These are phyloP conservation scores for Apogon hyalosoma DNA, from an alignment of 2,797 vertebrate genomes.

Conservation along the genomic window DNA sequence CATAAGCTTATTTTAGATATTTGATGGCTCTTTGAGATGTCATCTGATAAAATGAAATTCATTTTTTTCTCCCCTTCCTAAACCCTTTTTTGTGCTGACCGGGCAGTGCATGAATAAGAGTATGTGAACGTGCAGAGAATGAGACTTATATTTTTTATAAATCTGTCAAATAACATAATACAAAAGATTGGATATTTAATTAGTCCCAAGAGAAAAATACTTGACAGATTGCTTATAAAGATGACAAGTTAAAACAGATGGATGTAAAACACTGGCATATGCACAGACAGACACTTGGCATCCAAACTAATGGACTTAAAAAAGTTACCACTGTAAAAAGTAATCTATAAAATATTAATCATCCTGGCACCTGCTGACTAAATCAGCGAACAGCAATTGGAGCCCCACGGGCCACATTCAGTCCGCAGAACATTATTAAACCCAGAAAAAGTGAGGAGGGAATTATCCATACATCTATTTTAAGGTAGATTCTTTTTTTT, in stretches of 20 bases:
- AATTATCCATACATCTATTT: no score
- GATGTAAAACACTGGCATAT: conserved; percentile 22
- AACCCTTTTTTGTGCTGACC: conserved; percentile 2
- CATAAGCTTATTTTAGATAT: conserved; percentile 24
- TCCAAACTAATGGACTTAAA: neutral
- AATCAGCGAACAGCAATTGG: neutral
- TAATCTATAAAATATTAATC: neutral
- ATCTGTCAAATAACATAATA: conserved; percentile 16
- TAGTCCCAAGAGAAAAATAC: conserved; percentile 23
- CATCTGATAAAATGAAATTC: conserved; percentile 28
- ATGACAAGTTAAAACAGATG: conserved; percentile 35
- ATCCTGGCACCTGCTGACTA: neutral
- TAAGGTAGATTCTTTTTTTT: no score
- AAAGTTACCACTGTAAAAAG: neutral
- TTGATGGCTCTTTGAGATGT: conserved; percentile 21
- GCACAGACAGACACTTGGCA: conserved; percentile 11
- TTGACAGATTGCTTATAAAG: conserved; percentile 3
- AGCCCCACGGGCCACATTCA: no score
- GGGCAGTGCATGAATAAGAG: neutral
- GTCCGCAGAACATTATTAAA: no score
- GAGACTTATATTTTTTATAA: neutral
- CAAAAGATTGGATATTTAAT: conserved; percentile 22
- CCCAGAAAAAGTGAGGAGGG: no score
- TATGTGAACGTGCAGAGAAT: conserved; percentile 7
- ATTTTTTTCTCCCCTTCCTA: neutral